phyloP scores from a whole-genome alignment of 1,140 invertebrate genomes.

The Heliconius eleuchia region DNA sequence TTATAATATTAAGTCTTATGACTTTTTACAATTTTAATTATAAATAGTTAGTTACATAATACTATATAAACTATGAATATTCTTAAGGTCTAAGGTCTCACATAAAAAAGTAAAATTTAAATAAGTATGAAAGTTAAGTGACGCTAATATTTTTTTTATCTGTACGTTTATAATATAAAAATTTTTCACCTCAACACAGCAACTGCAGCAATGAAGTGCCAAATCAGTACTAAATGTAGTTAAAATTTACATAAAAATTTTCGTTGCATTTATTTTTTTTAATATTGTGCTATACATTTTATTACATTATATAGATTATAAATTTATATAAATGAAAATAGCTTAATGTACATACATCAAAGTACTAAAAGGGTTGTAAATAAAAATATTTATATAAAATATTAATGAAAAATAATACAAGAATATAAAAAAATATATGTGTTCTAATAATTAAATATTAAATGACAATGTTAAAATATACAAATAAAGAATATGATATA shows the following conservation, averaged over 20 bases:
- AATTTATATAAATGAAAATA: neutral
- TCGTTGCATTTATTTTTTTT: neutral
- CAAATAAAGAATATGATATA: conserved; percentile 31
- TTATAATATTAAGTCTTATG: neutral
- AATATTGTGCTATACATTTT: neutral
- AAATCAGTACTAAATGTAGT: neutral
- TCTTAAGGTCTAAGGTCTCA: neutral
- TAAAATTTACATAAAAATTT: neutral
- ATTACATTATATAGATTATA: neutral
- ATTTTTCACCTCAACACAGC: neutral
- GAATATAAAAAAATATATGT: conserved; percentile 33
- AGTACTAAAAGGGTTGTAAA: conserved; percentile 43
- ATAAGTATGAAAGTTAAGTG: too few relatives aligned
- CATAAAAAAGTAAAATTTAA: too few relatives aligned
- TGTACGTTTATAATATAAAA: neutral
- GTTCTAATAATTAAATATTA: conserved; percentile 33
- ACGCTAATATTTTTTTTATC: neutral
- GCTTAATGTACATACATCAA: conserved; percentile 30
- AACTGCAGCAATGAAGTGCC: neutral
- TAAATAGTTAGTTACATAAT: neutral
- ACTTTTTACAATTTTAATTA: conserved; percentile 1
- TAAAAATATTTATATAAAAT: conserved; percentile 43
- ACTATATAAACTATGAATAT: neutral
- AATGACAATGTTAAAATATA: conserved; percentile 35
- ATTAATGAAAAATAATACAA: conserved; percentile 23